Evolutionary conservation across 1,140 invertebrate genomes (phyloP).

Genomic region (Achroia grisella): DNA sequence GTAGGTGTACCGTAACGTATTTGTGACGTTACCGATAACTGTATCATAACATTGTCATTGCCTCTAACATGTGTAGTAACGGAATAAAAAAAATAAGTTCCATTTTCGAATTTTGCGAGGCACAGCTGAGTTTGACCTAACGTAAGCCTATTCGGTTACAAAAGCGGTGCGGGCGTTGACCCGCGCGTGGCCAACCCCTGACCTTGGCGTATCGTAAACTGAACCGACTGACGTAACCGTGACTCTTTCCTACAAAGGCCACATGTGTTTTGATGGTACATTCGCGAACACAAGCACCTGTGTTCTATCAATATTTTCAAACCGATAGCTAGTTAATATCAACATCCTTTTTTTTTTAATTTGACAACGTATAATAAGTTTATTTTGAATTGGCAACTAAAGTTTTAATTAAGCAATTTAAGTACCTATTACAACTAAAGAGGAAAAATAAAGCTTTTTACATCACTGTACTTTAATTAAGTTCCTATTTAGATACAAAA

Average conservation of each 20-base stretch:
- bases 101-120: slow-evolving; percentile 9
- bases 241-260: slow-evolving; percentile 35
- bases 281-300: background rate
- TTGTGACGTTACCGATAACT: no score
- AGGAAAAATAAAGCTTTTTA: no score
- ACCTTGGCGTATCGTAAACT: slow-evolving; percentile 65
- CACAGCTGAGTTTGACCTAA: slow-evolving; percentile 30
- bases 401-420: no score
- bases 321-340: background rate
- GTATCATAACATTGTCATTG: no score
- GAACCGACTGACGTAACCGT: slow-evolving; percentile 61
- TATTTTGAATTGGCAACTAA: no score
- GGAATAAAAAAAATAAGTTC: background rate
- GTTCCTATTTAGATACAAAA: no score
- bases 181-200: slow-evolving; percentile 61
- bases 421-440: no score
- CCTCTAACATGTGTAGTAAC: no score
- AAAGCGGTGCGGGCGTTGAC: slow-evolving; percentile 56
- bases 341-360: no score
- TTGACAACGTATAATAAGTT: no score
- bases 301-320: slow-evolving; percentile 8
- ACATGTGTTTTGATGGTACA: slow-evolving; percentile 13
- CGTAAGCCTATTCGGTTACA: slow-evolving; percentile 53
- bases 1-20: no score
- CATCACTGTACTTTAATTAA: no score